Evolutionary conservation across 2,797 vertebrate species (phyloP).

Genomic region (Spea hammondii): DNA sequence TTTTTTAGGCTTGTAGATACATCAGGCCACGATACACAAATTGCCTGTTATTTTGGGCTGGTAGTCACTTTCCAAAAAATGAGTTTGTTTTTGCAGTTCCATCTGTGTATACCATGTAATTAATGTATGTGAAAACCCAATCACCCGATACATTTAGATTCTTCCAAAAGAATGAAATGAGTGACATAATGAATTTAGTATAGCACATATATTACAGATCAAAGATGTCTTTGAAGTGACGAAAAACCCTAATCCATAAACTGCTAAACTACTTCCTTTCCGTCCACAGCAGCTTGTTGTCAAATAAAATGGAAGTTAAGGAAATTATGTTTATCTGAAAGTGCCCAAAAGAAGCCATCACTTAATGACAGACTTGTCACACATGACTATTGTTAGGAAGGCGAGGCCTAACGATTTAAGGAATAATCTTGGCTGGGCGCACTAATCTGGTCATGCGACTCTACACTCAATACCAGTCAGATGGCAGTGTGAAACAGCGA

Average conservation of each 20-base stretch:
- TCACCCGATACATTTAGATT: conserved; percentile 69
- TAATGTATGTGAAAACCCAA: conserved; percentile 56
- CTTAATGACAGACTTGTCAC: conserved; percentile 75
- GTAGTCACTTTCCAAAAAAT: conserved; percentile 40
- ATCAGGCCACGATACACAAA: conserved; percentile 47
- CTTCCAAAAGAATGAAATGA: conserved; percentile 56
- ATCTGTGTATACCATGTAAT: conserved; percentile 49
- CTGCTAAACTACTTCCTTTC: conserved; percentile 70
- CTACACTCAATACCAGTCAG: conserved; percentile 65
- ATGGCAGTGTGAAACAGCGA: conserved; percentile 71
- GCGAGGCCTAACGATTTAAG: conserved; percentile 64
- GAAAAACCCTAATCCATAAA: conserved; percentile 69
- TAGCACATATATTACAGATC: conserved; percentile 77
- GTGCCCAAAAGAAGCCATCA: conserved; percentile 75
- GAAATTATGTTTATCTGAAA: conserved; percentile 77
- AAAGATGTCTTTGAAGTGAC: conserved; percentile 79
- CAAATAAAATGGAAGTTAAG: conserved; percentile 78
- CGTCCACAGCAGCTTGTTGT: conserved; percentile 66
- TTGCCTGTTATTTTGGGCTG: conserved; percentile 69
- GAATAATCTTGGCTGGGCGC: conserved; percentile 66
- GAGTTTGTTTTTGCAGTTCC: conserved; percentile 42
- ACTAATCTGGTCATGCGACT: conserved; percentile 69
- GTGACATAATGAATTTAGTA: conserved; percentile 74
- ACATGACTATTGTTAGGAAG: conserved; percentile 73
- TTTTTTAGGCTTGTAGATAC: no score